Evolutionary conservation across 2,888 invertebrate genomes (phyloP).

Genomic region (Calephelis perditalis): DNA sequence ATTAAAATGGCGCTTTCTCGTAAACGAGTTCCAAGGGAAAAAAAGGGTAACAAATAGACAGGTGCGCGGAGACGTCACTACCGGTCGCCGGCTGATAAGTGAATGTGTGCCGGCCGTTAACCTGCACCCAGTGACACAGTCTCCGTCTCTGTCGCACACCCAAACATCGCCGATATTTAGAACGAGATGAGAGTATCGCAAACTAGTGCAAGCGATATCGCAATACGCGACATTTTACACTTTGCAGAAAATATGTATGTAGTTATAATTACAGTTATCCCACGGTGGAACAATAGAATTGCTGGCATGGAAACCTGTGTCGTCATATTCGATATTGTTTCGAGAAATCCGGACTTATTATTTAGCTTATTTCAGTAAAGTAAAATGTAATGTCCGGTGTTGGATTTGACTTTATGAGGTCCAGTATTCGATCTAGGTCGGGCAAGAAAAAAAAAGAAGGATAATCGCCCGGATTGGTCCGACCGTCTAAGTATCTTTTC

Average conservation of each 20-base stretch:
- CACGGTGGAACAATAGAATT: conserved; percentile 38
- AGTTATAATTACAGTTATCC: conserved; percentile 48
- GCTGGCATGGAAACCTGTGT: conserved; percentile 33
- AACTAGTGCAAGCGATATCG: conserved; percentile 44
- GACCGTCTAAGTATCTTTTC: no score
- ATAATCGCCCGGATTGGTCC: no score
- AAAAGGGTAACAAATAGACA: conserved; percentile 48
- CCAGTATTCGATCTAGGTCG: no score
- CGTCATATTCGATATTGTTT: conserved; percentile 31
- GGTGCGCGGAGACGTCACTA: conserved; percentile 58
- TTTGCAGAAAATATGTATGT: conserved; percentile 50
- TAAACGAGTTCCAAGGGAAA: conserved; percentile 32
- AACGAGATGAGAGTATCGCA: conserved; percentile 40
- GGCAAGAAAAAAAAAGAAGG: no score
- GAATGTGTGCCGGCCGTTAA: conserved; percentile 74
- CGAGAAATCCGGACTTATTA: conserved; percentile 29
- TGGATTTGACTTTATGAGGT: neutral
- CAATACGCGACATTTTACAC: conserved; percentile 51
- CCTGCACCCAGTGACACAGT: conserved; percentile 68
- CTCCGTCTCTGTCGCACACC: conserved; percentile 47
- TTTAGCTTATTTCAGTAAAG: neutral
- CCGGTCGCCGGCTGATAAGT: conserved; percentile 65
- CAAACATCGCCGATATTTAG: conserved; percentile 25
- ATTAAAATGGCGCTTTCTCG: conserved; percentile 34
- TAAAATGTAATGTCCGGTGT: neutral